These are phyloP conservation scores for Zoanthus sociatus DNA, from an alignment of 92 coral and sea anemone species.

Conservation along the genomic window DNA sequence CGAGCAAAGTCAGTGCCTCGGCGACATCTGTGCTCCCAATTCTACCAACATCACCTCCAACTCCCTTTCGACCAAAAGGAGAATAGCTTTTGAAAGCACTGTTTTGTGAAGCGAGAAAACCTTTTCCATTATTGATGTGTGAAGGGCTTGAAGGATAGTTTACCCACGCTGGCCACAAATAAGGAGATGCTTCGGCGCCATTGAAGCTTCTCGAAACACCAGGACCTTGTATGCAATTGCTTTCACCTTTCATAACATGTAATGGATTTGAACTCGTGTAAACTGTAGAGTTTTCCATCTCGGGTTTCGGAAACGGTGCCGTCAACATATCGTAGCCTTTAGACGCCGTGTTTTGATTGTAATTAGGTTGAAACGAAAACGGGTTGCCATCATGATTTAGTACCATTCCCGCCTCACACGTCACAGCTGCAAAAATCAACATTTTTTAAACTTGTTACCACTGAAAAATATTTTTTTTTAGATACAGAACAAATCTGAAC, in stretches of 20 bases:
- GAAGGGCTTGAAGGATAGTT: neutral
- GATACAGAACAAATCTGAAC: neutral
- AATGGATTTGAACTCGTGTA: neutral
- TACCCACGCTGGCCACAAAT: slow-evolving; percentile 24
- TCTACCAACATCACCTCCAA: neutral
- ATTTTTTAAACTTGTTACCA: neutral
- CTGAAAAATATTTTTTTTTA: neutral
- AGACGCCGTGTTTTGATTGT: neutral
- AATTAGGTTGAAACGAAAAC: neutral
- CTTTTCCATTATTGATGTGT: neutral
- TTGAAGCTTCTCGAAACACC: slow-evolving; percentile 19
- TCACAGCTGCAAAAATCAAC: neutral
- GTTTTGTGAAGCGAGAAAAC: slow-evolving; percentile 33
- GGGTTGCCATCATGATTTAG: neutral
- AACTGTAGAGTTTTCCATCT: neutral
- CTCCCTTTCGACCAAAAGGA: neutral
- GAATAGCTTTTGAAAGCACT: slow-evolving; percentile 24
- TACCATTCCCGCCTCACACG: neutral
- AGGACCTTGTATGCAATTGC: slow-evolving; percentile 5
- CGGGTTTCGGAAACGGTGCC: neutral
- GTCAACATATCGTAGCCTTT: slow-evolving; percentile 1
- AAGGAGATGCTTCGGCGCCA: slow-evolving; percentile 19
- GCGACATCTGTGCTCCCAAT: slow-evolving; percentile 8
- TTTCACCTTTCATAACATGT: neutral
- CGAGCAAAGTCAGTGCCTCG: slow-evolving; percentile 41